Evolutionary conservation across 2,113 vertebrate species (phyloP).

Genomic region (Mormyrus iriodes): DNA sequence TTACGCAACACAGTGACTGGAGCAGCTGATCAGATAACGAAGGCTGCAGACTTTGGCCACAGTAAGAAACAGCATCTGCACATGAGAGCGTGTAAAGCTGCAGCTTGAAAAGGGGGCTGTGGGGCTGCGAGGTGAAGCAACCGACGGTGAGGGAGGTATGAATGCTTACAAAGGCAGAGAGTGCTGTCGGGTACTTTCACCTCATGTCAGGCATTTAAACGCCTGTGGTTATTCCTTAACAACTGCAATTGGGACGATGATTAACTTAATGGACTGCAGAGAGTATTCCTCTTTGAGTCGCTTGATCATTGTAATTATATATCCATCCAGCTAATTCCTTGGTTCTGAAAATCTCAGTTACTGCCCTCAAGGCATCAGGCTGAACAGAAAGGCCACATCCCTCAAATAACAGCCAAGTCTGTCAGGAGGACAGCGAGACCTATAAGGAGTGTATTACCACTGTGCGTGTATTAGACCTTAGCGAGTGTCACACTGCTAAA

Average conservation of each 20-base stretch:
- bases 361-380: background rate
- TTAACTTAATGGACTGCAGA: background rate
- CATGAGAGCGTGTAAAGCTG: background rate
- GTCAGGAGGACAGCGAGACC: background rate
- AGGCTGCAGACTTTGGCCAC: background rate
- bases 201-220: background rate
- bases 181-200: background rate
- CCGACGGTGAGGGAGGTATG: background rate
- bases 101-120: background rate
- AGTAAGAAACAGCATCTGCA: background rate
- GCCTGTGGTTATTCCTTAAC: background rate
- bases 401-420: background rate
- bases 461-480: background rate
- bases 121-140: no score
- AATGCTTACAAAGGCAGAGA: background rate
- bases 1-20: background rate
- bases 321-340: background rate
- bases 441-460: background rate
- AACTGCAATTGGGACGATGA: background rate
- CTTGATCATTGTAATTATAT: conserved; percentile 12
- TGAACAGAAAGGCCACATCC: background rate
- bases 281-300: background rate
- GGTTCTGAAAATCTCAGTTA: background rate
- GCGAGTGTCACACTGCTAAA: background rate
- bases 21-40: background rate